Evolutionary conservation across 2,797 vertebrate genomes (phyloP), one percentile per base, ranked within the genome.

Genomic region (Cercopithecus petaurista): DNA sequence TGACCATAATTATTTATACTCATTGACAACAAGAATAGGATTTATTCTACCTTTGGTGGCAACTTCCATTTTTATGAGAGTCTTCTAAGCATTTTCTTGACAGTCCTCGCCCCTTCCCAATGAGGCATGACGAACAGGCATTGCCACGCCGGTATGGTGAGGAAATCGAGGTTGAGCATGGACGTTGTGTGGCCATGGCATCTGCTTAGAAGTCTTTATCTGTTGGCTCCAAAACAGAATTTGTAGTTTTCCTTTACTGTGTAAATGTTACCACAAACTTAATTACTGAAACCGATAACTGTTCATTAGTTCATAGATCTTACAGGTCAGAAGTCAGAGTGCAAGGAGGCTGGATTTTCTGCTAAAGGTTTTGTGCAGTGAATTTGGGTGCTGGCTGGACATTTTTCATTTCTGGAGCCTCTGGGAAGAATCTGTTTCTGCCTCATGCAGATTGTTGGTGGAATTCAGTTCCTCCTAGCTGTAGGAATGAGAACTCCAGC

Each of bases 61-160:
- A 5, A 83, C 22, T 24, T 67, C 76, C 41, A 1, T 4, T 50
- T 30, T 36, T 39, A 7, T 1, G 0, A n/a, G 12, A 0, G 46
- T 33, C 0, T 48, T 64, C 84, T 43, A 43, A 12, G 1, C 13
- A 1, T 17, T 30, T n/a, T 61, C 55, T 5, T 26, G 8, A 88
- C 15, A 1, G 41, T n/a, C 52, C 39, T 77, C 0, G 0, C 9
- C 5, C 7, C 36, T 48, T 2, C 13, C 9, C 33, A 4, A 1
- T 2, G 28, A 64, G 21, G 57, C 30, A 7, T 10, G 41, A 73
- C 13, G 39, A 70, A 4, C 30, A 39, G 19, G 10, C 1, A 0
- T 15, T 14, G 1, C 5, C 21, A 41, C 41, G 8, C 24, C 3
- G 1, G 22, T 10, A 26, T 28, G 39, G 15, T 5, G 13, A 59